Base-by-base conservation (phyloP, 2,888 invertebrate species). In the Brachypalpus laphriformis region DNA sequence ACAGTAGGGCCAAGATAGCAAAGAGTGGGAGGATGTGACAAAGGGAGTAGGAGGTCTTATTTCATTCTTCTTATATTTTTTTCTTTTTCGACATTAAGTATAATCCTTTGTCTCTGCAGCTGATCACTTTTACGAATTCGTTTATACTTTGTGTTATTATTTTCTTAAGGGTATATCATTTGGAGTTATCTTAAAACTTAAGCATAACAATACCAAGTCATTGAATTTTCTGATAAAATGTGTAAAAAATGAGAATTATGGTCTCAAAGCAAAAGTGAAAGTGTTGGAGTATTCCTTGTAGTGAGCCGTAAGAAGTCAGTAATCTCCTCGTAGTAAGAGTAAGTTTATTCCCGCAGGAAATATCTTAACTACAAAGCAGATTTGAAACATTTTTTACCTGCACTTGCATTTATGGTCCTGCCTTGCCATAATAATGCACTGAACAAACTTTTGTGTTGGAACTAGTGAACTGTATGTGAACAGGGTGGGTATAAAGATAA, bases 111-210 rank as follows among this genome's bases (percentile, higher is more conserved):
- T 57, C 51, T 74, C 40, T 20, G 45, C 34, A 61, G 34, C 59
- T 72, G 66, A 74, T 81, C 72, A 66, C 80, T 61, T 61, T 81
- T 81, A 74, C 59, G 54, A 68, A 59, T 74, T 66, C 59, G 63
- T 59, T 80, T 80, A 59, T 61, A 74, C 74, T 74, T 72, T 78
- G 65, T 66, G 66, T 80, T 49, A 72, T 80, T 80, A 78, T 72
- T 72, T 80, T 42, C 20, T 57, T 8, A 40, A 49, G 57, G 51
- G 11, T 66, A 9, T 72, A 57, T 59, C 51, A 22, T 72, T 72
- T 40, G 40, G 37, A 77, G 54, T 78, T 47, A 72, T 65, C 72
- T 34, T 25, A 42, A 25, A 72, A 59, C 65, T 49, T 40, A 56
- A 40, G 40, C 56, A 40, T 9, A 57, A 59, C 37, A 51, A 61